Conservation (phyloP, 2,113 vertebrate species). For the Xiphophorus maculatus region DNA sequence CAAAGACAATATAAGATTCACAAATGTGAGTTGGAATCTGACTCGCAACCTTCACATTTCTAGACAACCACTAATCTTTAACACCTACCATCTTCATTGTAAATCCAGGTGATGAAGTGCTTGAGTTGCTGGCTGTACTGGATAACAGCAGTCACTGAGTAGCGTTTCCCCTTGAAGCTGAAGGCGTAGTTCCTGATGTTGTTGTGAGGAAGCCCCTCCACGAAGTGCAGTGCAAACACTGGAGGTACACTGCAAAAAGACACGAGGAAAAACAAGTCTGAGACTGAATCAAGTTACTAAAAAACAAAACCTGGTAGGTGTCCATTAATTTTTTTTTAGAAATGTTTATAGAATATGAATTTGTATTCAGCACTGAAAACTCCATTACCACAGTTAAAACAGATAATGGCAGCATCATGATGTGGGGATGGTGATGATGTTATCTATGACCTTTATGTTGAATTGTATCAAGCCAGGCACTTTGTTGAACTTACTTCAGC, state of each 20-base stretch:
- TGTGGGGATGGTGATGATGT: neutral
- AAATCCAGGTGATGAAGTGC: constrained; percentile 91
- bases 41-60: neutral
- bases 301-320: no score
- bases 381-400: neutral
- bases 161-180: constrained; percentile 78
- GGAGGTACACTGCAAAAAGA: constrained; percentile 79
- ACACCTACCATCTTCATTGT: constrained; percentile 84
- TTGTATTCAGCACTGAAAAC: neutral
- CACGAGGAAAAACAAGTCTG: neutral
- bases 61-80: neutral
- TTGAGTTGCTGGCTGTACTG: constrained; percentile 81
- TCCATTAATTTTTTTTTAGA: no score
- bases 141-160: constrained; percentile 83
- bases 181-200: constrained; percentile 83
- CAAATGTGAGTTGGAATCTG: neutral
- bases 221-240: constrained; percentile 89
- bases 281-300: no score
- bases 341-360: no score
- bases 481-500: neutral
- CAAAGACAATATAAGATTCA: no score
- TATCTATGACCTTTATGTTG: neutral
- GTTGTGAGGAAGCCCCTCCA: constrained; percentile 86
- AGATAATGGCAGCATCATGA: neutral
- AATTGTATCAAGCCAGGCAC: neutral